Evolutionary conservation across 2,797 vertebrate species (phyloP), one percentile per base, ranked within the genome.

Genomic region (Coreius guichenoti): DNA sequence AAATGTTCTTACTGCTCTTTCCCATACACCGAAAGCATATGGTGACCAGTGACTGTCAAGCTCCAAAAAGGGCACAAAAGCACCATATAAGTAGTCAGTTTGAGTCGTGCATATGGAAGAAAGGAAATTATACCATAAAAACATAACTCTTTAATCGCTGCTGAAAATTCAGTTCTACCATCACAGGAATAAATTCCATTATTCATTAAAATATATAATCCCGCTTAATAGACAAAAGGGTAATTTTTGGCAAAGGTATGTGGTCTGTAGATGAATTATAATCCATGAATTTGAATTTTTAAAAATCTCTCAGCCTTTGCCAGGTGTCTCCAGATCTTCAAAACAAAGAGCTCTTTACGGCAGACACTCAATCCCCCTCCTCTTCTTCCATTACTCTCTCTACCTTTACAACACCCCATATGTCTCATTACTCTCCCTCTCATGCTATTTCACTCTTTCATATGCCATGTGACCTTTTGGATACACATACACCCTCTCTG

Each of bases 271-370:
- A 72, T 70, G 11, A 65, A 81, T 79, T 26, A 14, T 69, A 8
- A 51, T 47, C 3, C 3, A 82, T 5, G 1, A 65, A 23, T 56
- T 58, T 14, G 2, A 39, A 12, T 29, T 65, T 65, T 3, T 29
- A 7, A 5, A 14, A 29, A 29, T 63, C 58, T 26, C 26, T 80
- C 29, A 31, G 67, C 54, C 43, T 78, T 73, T 54, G 75, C 56
- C 68, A 68, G 61, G 87, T 58, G 85, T 58, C 74, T 33, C 47
- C 54, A 43, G 75, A 75, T 72, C 54, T 83, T 79, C 39, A 86
- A 54, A 78, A 58, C 74, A 83, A 74, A 74, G 51, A 67, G 13
- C 51, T 58, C 21, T 77, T 67, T 56, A 81, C 21, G 47, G 63
- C 63, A 68, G 63, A 47, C 45, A 19, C 1, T 21, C 73, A 58